Base-by-base conservation (phyloP, 2,888 invertebrate genomes). In the Yponomeuta malinellus region DNA sequence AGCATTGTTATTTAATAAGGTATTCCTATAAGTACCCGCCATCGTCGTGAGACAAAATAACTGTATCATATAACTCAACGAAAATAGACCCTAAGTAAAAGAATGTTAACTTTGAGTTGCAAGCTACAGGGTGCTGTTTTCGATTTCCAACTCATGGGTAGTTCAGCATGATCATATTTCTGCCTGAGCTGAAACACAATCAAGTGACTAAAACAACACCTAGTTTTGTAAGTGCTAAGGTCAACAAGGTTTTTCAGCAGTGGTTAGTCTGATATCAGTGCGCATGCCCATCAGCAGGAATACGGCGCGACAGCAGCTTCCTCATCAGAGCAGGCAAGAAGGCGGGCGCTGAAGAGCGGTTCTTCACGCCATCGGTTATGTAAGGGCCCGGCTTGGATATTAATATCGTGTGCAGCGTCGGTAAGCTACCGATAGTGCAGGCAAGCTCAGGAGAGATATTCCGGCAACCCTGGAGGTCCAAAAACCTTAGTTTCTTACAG, bases 381-480 rank as follows among this genome's bases (percentile, higher is more conserved):
- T 92, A 91, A 1, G 89, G 89, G 0, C 90, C 89, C 6, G 92
- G 93, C 73, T 90, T 92, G 1, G 92, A 88, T 81, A 93, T 86
- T 64, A 90, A 75, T 15, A 93, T 83, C 2, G 93, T 93, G 73
- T 92, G 93, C 15, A 93, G 76, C 2, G 89, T 87, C 0, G 89
- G 83, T 71, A 90, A 73, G 63, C 75, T 75, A 31, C 87, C 86
- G n/a, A 93, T 84, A 0, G 86, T 78, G 74, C 88, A 89, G 2
- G 89, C 91, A 1, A 89, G 82, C 73, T 92, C 91, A 3, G 88
- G 84, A 8, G 93, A 87, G 75, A 93, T 90, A 69, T 87, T 86
- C 23, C 88, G 89, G 75, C 93, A 93, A 9, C 89, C 89, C 77
- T 92, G 94, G 10, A 94, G 91, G 78, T 95, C 94, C 71, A 95